These are phyloP conservation scores for Lymantria dispar DNA, from an alignment of 2,888 invertebrate genomes.

Conservation along the genomic window DNA sequence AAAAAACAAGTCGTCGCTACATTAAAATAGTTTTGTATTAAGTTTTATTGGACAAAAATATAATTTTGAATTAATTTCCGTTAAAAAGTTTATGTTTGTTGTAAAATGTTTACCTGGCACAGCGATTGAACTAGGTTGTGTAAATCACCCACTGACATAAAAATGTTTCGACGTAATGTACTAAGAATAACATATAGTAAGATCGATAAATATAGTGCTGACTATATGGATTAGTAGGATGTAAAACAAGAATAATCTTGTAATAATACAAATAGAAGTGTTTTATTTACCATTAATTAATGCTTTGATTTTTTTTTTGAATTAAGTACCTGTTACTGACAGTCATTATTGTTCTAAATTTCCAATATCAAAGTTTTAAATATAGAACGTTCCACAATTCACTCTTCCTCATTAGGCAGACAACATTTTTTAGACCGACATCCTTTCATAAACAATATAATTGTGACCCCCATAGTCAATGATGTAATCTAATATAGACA, in stretches of 20 bases:
- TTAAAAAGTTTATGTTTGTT: neutral
- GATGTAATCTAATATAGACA: conserved; percentile 36
- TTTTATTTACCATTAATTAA: conserved; percentile 14
- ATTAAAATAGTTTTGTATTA: no score
- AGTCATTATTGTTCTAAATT: conserved; percentile 40
- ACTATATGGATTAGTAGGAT: conserved; percentile 22
- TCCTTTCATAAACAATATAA: conserved; percentile 66
- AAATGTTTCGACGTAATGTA: conserved; percentile 12
- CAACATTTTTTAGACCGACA: conserved; percentile 62
- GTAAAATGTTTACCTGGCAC: conserved; percentile 17
- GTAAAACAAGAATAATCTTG: conserved; percentile 3
- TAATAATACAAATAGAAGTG: neutral
- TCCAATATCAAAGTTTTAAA: conserved; percentile 45
- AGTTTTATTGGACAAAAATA: neutral
- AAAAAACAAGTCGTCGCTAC: no score
- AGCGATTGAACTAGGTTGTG: conserved; percentile 13
- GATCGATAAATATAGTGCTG: conserved; percentile 17
- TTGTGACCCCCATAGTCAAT: conserved; percentile 46
- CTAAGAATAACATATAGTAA: conserved; percentile 15
- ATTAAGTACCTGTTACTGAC: conserved; percentile 3
- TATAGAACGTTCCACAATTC: conserved; percentile 62
- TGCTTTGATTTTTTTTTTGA: conserved; percentile 6
- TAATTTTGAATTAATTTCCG: neutral
- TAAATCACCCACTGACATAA: conserved; percentile 11
- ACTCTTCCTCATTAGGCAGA: conserved; percentile 75